Evolutionary conservation across 2,888 invertebrate genomes (phyloP).

Genomic region (Phanerotoma sp.): DNA sequence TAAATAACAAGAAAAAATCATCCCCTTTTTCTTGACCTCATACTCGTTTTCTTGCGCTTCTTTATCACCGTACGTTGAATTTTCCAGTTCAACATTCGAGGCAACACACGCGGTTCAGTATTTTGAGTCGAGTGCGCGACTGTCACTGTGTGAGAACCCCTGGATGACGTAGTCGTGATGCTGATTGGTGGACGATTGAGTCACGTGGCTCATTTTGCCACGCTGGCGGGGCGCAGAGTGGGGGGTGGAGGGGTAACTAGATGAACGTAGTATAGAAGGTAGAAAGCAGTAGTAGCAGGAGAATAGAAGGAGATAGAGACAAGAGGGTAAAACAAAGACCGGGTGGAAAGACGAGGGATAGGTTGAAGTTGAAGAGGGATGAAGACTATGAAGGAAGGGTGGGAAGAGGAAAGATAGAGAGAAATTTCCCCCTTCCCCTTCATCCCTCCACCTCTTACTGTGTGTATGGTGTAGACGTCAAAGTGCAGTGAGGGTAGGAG

Average conservation of each 20-base stretch:
- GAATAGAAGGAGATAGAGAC: constrained; percentile 5
- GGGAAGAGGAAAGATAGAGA: too few relatives aligned
- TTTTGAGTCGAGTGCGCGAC: neutral
- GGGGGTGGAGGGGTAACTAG: constrained; percentile 16
- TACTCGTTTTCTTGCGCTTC: too few relatives aligned
- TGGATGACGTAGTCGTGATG: constrained; percentile 46
- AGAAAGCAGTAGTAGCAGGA: neutral
- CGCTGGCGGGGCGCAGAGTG: constrained; percentile 25
- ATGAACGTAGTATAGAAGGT: neutral
- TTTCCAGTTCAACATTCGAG: too few relatives aligned
- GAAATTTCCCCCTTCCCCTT: too few relatives aligned
- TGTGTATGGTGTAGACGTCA: constrained; percentile 11
- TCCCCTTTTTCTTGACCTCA: too few relatives aligned
- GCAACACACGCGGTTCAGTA: too few relatives aligned
- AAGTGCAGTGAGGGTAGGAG: constrained; percentile 21
- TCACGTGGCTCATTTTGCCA: constrained; percentile 47
- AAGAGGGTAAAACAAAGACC: neutral
- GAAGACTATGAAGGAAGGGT: constrained; percentile 20
- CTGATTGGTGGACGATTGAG: constrained; percentile 46
- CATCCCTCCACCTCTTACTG: too few relatives aligned
- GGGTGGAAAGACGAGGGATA: constrained; percentile 10
- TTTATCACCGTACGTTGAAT: too few relatives aligned
- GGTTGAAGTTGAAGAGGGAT: constrained; percentile 16
- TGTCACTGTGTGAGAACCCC: constrained; percentile 45
- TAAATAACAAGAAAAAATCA: too few relatives aligned